Evolutionary conservation across 2,113 vertebrate genomes (phyloP).

Genomic region (Dipodomys merriami): DNA sequence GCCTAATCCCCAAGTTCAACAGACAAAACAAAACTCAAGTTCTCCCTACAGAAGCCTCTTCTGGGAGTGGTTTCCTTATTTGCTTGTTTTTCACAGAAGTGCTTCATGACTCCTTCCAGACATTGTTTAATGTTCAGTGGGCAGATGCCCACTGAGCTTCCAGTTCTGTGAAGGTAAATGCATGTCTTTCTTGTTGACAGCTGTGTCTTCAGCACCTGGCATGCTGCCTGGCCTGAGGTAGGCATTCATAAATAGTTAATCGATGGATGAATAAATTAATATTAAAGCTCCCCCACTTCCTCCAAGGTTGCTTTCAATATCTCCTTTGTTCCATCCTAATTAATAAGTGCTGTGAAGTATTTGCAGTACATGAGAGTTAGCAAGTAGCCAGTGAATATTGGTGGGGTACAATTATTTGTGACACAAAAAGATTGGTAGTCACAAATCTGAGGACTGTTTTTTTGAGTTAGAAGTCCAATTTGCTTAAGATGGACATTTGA

Average conservation of each 20-base stretch:
- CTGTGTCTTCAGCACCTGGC: background rate
- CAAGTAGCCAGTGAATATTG: background rate
- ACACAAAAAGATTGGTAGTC: background rate
- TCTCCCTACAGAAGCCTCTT: background rate
- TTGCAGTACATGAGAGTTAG: background rate
- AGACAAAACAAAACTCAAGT: too few species aligned
- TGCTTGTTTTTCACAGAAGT: background rate
- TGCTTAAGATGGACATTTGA: background rate
- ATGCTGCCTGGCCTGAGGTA: background rate
- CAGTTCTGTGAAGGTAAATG: background rate
- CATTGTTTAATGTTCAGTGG: background rate
- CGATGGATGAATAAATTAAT: background rate
- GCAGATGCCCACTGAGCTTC: background rate
- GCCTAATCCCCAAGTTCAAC: too few species aligned
- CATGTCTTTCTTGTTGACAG: background rate
- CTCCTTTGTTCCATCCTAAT: background rate
- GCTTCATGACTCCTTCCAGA: background rate
- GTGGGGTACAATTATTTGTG: background rate
- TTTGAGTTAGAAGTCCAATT: background rate
- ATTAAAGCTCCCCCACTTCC: background rate
- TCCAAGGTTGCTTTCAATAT: background rate
- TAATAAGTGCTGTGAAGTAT: slow-evolving; percentile 21
- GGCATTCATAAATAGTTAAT: background rate
- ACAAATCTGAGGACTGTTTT: background rate
- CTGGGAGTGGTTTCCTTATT: background rate